Conservation (phyloP, 2,113 vertebrate genomes). For the Trichechus manatus region DNA sequence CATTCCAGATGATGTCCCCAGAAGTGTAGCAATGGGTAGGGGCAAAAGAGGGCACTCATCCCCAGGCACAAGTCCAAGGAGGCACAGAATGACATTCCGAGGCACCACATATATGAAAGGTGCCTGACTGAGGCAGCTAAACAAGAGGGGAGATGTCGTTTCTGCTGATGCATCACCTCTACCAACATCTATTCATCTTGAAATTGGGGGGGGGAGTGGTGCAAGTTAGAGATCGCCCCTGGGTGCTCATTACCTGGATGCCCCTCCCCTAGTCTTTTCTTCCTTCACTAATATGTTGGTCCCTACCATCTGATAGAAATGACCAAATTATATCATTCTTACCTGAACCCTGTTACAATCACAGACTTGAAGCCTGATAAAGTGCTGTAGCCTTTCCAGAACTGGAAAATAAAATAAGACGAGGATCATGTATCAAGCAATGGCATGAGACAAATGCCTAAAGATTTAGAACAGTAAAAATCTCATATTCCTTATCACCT, state of each 20-base stretch:
- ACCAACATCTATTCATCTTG: too few species aligned
- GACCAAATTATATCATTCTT: conserved; percentile 47
- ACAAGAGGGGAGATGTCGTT: too few species aligned
- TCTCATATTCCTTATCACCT: neutral
- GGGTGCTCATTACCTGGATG: too few species aligned
- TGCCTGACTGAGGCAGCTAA: too few species aligned
- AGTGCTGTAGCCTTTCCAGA: conserved; percentile 83
- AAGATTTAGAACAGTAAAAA: neutral
- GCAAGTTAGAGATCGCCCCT: too few species aligned
- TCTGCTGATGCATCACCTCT: too few species aligned
- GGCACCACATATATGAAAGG: too few species aligned
- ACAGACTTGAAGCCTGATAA: conserved; percentile 85
- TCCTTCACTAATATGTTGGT: neutral
- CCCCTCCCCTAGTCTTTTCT: neutral
- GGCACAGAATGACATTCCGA: too few species aligned
- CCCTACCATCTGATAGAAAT: neutral
- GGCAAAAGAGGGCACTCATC: too few species aligned
- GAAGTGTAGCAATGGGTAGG: too few species aligned
- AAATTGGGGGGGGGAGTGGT: too few species aligned
- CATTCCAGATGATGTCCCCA: neutral
- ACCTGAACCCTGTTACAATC: conserved; percentile 86
- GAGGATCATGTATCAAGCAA: neutral
- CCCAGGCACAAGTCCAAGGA: too few species aligned
- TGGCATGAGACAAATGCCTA: neutral
- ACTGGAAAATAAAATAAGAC: conserved; percentile 85